phyloP scores from a whole-genome alignment of 2,888 invertebrate species.

The Drosophila percnosoma region DNA sequence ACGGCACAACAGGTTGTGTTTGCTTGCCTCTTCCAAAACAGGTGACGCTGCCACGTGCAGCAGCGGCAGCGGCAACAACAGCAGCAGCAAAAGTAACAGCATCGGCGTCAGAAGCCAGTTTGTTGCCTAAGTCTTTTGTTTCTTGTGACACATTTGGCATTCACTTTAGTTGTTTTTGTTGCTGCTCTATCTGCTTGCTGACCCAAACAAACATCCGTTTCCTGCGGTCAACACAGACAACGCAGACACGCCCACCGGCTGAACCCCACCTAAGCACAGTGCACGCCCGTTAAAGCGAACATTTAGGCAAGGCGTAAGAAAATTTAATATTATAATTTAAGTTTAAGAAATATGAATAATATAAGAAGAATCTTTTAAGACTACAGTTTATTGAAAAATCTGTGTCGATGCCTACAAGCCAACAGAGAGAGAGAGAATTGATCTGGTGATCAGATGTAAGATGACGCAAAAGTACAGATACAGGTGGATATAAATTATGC shows the following conservation, averaged over 20 bases:
- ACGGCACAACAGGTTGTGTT: conserved; percentile 56
- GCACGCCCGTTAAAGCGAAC: conserved; percentile 4
- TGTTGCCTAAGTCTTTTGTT: conserved; percentile 69
- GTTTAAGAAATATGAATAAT: not conserved
- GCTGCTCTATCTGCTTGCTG: conserved; percentile 47
- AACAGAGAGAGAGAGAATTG: too few species aligned
- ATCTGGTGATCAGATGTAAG: not conserved
- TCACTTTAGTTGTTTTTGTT: conserved; percentile 1
- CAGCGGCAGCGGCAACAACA: conserved; percentile 18
- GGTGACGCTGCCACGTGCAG: conserved; percentile 56
- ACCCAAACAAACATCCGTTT: conserved; percentile 76
- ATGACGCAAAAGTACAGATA: not conserved
- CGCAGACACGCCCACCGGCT: conserved; percentile 42
- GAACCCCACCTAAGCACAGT: conserved; percentile 30
- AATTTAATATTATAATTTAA: not conserved
- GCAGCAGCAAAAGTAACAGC: conserved; percentile 4
- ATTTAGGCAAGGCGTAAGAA: not conserved
- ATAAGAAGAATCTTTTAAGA: not conserved
- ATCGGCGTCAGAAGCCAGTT: conserved; percentile 44
- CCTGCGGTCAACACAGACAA: conserved; percentile 53
- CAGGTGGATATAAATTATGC: not conserved
- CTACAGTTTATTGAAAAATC: not conserved
- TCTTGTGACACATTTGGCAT: conserved; percentile 60
- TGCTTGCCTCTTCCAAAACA: conserved; percentile 12
- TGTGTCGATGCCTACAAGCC: not conserved